Percentiles rank a stretch among this genome's conserved stretches.
Evolutionary conservation across 1,140 invertebrate species (phyloP).

Genomic region (Gerris buenoi): DNA sequence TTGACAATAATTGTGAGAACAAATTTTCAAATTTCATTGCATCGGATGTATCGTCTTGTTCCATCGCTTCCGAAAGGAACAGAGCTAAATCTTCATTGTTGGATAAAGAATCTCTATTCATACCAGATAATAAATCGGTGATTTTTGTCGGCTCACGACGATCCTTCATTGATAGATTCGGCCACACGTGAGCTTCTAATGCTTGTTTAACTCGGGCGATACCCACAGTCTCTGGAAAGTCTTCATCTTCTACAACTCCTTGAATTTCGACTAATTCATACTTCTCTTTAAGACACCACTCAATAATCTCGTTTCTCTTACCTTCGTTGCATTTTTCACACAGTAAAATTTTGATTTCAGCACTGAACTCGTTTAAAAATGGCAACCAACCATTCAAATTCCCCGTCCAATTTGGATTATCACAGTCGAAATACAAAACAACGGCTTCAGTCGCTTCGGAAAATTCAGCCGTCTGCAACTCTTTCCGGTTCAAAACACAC

Average conservation of each 20-base stretch:
- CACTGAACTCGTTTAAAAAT: conserved; percentile 34
- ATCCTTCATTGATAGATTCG: conserved; percentile 50
- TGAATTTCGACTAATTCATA: conserved; percentile 62
- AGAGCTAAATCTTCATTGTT: conserved; percentile 25
- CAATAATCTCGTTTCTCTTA: conserved; percentile 29
- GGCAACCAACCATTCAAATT: conserved; percentile 34
- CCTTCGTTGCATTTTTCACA: conserved; percentile 27
- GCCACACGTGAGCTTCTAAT: conserved; percentile 59
- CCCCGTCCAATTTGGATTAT: conserved; percentile 34
- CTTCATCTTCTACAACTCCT: conserved; percentile 35
- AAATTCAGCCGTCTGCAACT: conserved; percentile 32
- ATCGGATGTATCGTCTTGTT: conserved; percentile 4
- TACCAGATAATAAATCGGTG: conserved; percentile 13
- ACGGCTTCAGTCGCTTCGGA: conserved; percentile 39
- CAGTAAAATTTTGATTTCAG: conserved; percentile 36
- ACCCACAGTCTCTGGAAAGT: conserved; percentile 47
- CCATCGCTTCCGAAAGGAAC: conserved; percentile 8
- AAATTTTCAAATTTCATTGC: conserved; percentile 42
- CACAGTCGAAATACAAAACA: conserved; percentile 40
- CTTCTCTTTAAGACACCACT: conserved; percentile 47
- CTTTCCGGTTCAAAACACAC: conserved; percentile 33
- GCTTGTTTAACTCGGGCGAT: conserved; percentile 57
- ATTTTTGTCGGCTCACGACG: conserved; percentile 13
- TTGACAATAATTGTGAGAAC: conserved; percentile 43
- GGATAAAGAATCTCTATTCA: conserved; percentile 9